Evolutionary conservation across 2,888 invertebrate genomes (phyloP), one percentile per base, ranked within the genome.

Genomic region (Caenorhabditis panamensis): DNA sequence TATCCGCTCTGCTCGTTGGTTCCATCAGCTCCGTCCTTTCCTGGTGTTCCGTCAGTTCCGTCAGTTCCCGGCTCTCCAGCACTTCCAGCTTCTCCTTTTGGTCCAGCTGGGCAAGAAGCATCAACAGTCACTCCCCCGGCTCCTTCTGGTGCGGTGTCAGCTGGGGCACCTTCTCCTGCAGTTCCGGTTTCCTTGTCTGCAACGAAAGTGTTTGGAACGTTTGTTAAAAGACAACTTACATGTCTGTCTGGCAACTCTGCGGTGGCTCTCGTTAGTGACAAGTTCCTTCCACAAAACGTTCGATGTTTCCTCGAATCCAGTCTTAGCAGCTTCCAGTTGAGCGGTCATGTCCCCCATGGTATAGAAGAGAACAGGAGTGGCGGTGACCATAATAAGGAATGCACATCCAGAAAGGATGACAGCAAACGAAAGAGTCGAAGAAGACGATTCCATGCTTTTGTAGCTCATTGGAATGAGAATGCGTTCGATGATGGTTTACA

Each of bases 201-300:
- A 78, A 69, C 26, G 20, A 20, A 22, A 47, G 4, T 11, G 11
- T n/a, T 47, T n/a, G 18, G 18, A 47, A 47, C 47, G 18, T 18
- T 13, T 9, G 2, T 13, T n/a, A n/a, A n/a, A 13, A 13, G 41
- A 41, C 20, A 69, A 71, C 80, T 82, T 56, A 88, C 87, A 88
- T 69, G 72, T 71, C 37, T 84, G 82, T 59, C 86, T 79, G n/a
- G 80, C 79, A 66, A 76, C 72, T 51, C 85, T 78, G 44, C 82
- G 86, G 49, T 85, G 79, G 24, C 78, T 79, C 31, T 83, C 79
- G 47, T 87, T 85, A 2, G 66, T 79, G 81, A 87, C 82, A 28
- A 88, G 61, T 24, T 87, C 86, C 36, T 82, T 84, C 88, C 88
- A 88, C 82, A 89, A 79, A 37, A 66, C 61, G 75, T 89, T 89